These are phyloP conservation scores for Erebia ligea DNA, from an alignment of 2,888 invertebrate genomes.

Conservation along the genomic window DNA sequence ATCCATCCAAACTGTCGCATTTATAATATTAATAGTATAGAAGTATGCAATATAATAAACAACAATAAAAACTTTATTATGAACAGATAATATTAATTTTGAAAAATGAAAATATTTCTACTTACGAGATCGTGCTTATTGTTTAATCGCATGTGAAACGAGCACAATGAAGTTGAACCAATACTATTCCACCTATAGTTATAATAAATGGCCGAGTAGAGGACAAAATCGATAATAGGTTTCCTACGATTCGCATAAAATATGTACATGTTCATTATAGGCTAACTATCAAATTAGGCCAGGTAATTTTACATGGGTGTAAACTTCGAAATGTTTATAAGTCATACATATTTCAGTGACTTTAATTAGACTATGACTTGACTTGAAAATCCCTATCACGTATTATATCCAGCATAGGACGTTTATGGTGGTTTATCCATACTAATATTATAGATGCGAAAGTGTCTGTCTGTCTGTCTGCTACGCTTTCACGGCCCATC, in stretches of 20 bases:
- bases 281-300: not conserved
- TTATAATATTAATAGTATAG: too few species aligned
- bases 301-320: not conserved
- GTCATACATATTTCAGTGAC: not conserved
- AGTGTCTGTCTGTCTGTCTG: too few species aligned
- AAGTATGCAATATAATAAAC: too few species aligned
- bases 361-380: not conserved
- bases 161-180: not conserved
- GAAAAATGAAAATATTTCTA: not conserved
- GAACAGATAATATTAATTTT: not conserved
- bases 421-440: too few species aligned
- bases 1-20: too few species aligned
- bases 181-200: not conserved
- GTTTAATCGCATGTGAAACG: constrained; percentile 1
- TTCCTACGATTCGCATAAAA: constrained; percentile 47
- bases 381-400: not conserved
- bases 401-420: too few species aligned
- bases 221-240: constrained; percentile 59
- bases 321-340: constrained; percentile 10
- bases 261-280: constrained; percentile 50
- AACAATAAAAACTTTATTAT: too few species aligned
- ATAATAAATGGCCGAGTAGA: not conserved
- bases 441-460: too few species aligned
- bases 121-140: not conserved
- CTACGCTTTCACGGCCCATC: too few species aligned